phyloP scores from a whole-genome alignment of 2,113 vertebrate genomes.

The Pomatorhinus ruficollis region DNA sequence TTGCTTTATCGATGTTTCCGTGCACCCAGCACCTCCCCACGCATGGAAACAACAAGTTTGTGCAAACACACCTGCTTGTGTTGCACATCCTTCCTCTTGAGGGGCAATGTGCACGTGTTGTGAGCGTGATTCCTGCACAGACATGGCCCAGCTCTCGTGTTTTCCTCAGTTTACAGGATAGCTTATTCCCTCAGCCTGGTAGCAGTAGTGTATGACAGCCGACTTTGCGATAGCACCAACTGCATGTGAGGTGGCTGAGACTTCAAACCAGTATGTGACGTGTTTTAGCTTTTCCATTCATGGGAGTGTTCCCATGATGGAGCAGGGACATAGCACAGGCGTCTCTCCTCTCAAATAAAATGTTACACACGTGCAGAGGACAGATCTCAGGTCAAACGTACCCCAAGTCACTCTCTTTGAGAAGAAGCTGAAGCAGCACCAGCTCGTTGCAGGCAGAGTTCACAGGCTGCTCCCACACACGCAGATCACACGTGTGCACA shows the following conservation, averaged over 20 bases:
- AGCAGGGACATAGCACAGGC: background rate
- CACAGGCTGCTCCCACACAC: background rate
- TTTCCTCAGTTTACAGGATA: slow-evolving; percentile 9
- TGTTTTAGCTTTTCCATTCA: background rate
- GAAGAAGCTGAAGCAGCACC: background rate
- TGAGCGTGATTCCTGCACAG: background rate
- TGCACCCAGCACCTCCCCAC: background rate
- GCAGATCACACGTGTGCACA: rapidly evolving
- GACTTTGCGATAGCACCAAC: background rate
- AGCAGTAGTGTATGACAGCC: background rate
- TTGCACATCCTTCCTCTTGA: background rate
- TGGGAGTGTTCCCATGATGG: rapidly evolving
- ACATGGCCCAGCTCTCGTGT: background rate
- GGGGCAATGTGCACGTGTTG: background rate
- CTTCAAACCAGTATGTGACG: background rate
- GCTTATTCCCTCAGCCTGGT: background rate
- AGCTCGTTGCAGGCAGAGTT: background rate
- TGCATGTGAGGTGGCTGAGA: background rate
- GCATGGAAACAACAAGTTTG: background rate
- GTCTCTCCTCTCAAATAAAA: rapidly evolving
- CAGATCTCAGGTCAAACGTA: background rate
- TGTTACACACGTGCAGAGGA: background rate
- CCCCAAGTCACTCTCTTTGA: background rate
- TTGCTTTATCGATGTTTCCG: background rate
- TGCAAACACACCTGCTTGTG: background rate